Percentiles rank a stretch among this genome's conserved stretches.
phyloP scores from a whole-genome alignment of 2,888 invertebrate species.

The Alsophila aescularia region DNA sequence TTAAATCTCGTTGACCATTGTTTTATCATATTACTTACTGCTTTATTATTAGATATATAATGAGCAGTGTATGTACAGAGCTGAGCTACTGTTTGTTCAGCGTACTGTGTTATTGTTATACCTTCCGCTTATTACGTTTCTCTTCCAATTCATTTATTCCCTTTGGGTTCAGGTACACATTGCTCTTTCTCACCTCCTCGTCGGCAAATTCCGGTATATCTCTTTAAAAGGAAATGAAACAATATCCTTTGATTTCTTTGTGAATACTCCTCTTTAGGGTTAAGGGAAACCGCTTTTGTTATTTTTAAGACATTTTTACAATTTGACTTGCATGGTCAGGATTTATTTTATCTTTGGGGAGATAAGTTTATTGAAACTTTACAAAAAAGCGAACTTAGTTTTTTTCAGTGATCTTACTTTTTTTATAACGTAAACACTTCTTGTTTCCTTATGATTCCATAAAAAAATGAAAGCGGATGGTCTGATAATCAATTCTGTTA shows the following conservation, averaged over 20 bases:
- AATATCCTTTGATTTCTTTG: slow-evolving; percentile 11
- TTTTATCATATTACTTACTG: too few species aligned
- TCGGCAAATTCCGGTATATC: slow-evolving; percentile 5
- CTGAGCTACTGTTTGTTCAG: not conserved
- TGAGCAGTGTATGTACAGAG: too few species aligned
- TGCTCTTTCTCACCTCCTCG: slow-evolving; percentile 29
- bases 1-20: too few species aligned
- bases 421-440: too few species aligned
- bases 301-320: slow-evolving; percentile 1
- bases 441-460: too few species aligned
- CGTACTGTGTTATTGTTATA: slow-evolving; percentile 13
- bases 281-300: slow-evolving; percentile 1
- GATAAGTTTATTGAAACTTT: too few species aligned
- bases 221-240: slow-evolving; percentile 4
- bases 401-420: too few species aligned
- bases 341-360: not conserved
- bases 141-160: slow-evolving; percentile 36
- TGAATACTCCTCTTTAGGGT: not conserved
- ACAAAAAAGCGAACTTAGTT: too few species aligned
- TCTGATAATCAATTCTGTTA: too few species aligned
- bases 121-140: slow-evolving; percentile 29
- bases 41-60: too few species aligned
- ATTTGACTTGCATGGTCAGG: not conserved
- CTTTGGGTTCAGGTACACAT: slow-evolving; percentile 33
- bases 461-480: too few species aligned